Evolutionary conservation across 2,797 vertebrate species (phyloP), one percentile per base, ranked within the genome.

Genomic region (Diplodus sargus): DNA sequence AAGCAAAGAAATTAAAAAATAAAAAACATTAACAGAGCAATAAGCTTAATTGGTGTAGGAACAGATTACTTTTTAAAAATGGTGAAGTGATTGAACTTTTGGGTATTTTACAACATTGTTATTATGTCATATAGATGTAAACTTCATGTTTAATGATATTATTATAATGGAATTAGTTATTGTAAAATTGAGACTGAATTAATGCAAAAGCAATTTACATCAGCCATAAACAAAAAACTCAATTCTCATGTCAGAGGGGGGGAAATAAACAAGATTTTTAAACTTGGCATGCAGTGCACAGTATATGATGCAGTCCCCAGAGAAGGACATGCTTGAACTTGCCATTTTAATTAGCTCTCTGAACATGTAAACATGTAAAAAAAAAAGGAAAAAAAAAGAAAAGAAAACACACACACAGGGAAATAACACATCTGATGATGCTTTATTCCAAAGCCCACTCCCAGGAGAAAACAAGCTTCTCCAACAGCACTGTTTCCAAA

Each of bases 291-390:
- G 43, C 47, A 47, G 77, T 15, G 3, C 57, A 56, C 42, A 77
- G 57, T 58, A 64, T 64, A 47, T 68, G 67, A 71, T 75, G 43
- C 54, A 65, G 52, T 87, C 86, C 89, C 89, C 65, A 17, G 87
- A 82, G 92, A 61, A 48, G 47, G 79, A 88, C 94, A 70, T 82
- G 95, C 82, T 85, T 73, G 60, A 93, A 90, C 95, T 85, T 90
- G 94, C 88, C 87, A 59, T 89, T 88, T 85, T 94, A 93, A 95
- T 94, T 85, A 94, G 87, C 72, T 87, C 72, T 85, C 78, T 76
- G 80, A 89, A 89, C 87, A 78, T 83, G 79, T 90, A 90, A 90
- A 91, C 90, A 89, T 81, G 84, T 85, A 59, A 82, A 65, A 80
- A 84, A 82, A 89, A 86, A 10, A 16, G 14, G 16, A 34, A 30